Percentiles rank a stretch among this genome's conserved stretches.
Evolutionary conservation across 2,113 vertebrate species (phyloP).

Genomic region (Recurvirostra avosetta): DNA sequence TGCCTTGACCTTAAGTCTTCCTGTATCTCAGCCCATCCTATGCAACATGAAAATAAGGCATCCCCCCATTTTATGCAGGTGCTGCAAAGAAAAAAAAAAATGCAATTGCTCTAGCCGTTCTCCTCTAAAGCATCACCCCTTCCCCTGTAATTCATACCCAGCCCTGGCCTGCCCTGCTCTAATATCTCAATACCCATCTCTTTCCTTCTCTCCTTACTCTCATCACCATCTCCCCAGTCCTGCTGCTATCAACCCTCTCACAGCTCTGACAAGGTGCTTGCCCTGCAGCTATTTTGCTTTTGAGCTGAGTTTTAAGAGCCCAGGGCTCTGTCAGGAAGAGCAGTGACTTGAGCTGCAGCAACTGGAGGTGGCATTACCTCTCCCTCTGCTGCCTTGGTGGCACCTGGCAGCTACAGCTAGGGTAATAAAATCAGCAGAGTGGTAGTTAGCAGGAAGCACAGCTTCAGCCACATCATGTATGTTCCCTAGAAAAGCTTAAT

Average conservation of each 20-base stretch:
- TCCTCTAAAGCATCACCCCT: neutral
- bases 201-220: neutral
- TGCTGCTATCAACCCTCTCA: neutral
- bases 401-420: neutral
- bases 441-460: neutral
- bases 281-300: neutral
- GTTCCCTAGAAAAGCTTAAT: neutral
- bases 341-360: neutral
- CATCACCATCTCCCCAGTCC: neutral
- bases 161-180: neutral
- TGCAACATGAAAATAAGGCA: neutral
- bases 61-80: neutral
- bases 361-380: neutral
- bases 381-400: neutral
- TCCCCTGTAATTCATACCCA: neutral
- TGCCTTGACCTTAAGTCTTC: neutral
- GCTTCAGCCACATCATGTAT: neutral
- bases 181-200: neutral
- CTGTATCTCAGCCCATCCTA: neutral
- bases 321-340: neutral
- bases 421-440: neutral
- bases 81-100: neutral
- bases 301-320: neutral
- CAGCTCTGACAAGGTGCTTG: neutral
- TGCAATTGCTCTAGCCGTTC: neutral